Percentiles rank a stretch among this genome's conserved stretches.
phyloP scores from a whole-genome alignment of 2,113 vertebrate genomes.

The Carassius auratus region DNA sequence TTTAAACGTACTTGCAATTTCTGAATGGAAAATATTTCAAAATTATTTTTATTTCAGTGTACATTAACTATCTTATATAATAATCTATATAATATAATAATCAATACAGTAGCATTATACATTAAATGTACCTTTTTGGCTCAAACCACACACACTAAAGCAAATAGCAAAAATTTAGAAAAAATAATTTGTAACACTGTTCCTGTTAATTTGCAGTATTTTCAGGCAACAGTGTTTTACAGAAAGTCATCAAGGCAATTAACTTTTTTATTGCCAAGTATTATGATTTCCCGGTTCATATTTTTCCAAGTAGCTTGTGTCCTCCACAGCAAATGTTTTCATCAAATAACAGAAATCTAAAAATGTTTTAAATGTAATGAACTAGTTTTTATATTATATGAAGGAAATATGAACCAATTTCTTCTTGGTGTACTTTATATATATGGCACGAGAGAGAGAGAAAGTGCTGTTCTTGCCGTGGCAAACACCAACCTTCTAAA shows the following conservation, averaged over 20 bases:
- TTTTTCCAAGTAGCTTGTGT: background rate
- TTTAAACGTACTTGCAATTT: too few species aligned
- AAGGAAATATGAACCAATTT: background rate
- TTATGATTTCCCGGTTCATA: background rate
- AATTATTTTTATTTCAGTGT: too few species aligned
- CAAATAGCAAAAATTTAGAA: background rate
- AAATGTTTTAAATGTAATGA: background rate
- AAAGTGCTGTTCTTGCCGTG: background rate
- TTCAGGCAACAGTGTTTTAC: background rate
- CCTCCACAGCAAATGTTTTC: background rate
- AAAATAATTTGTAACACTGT: background rate
- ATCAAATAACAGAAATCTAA: background rate
- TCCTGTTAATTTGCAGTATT: background rate
- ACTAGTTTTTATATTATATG: background rate
- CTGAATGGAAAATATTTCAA: too few species aligned
- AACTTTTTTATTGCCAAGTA: background rate
- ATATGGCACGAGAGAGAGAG: constrained; percentile 5
- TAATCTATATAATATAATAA: too few species aligned
- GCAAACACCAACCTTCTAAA: constrained; percentile 22
- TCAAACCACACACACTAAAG: background rate
- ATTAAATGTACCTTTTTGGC: background rate
- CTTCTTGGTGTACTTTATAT: background rate
- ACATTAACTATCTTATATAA: too few species aligned
- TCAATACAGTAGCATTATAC: too few species aligned
- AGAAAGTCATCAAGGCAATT: background rate